Base-by-base conservation (phyloP, 2,113 vertebrate species). In the Siniperca knerii region DNA sequence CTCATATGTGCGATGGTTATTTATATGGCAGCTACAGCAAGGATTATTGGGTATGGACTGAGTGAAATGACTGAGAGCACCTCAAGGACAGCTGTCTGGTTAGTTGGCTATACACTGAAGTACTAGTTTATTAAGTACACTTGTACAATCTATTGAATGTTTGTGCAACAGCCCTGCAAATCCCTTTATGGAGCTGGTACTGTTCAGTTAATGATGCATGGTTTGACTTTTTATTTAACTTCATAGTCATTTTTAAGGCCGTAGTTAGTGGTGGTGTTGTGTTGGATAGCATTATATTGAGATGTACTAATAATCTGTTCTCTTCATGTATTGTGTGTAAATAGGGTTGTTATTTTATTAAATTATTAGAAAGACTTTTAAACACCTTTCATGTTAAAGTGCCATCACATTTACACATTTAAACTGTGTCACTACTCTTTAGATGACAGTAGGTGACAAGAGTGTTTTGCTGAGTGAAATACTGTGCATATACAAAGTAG, bases 11-110 rank as follows among this genome's bases (percentile, higher is more conserved):
- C 37, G 77, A 55, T n/a, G 66, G 89, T 84, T 89, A 91, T 89
- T 88, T 89, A 85, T 82, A 83, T 67, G 74, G 78, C 82, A 86
- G 90, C 86, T 92, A 89, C 81, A 86, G 25, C 33, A 81, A 86
- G 69, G 69, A 66, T 65, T 77, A 82, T 68, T 87, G 86, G 77
- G 66, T 88, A 60, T 23, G 29, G 25, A 37, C 84, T 50, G 77
- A 83, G 79, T 68, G 69, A 89, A 90, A 89, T 84, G 60, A 78
- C 61, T 77, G 48, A 79, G 90, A 85, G 40, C 72, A 55, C 20
- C 52, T 77, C 71, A 65, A 88, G 85, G 87, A 88, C 81, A 84
- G 82, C 80, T 86, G 77, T 69, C 79, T 71, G 66, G 75, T 81
- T 77, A 18, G 61, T 6, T 74, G 54, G 40, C 11, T 18, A 4